phyloP scores from a whole-genome alignment of 2,888 invertebrate species.

The Parascotia fuliginaria region DNA sequence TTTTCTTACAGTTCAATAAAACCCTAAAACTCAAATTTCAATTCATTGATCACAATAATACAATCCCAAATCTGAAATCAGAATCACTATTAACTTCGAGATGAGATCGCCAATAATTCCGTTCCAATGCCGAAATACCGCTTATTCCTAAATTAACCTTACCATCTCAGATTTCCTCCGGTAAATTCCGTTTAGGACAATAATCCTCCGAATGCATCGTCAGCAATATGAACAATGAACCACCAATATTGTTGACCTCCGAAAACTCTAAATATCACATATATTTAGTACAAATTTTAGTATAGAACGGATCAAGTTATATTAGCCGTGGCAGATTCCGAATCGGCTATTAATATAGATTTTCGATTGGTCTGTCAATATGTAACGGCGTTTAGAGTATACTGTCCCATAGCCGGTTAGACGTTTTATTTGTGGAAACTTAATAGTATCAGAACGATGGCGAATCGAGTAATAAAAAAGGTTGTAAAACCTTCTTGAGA shows the following conservation, averaged over 20 bases:
- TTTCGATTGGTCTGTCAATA: conserved; percentile 59
- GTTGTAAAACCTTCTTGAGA: neutral
- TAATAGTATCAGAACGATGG: conserved; percentile 16
- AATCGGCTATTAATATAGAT: conserved; percentile 67
- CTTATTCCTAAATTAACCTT: conserved; percentile 66
- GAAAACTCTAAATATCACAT: conserved; percentile 2
- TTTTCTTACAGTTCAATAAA: neutral
- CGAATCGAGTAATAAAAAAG: conserved; percentile 6
- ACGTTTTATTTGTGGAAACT: conserved; percentile 23
- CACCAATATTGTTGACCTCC: conserved; percentile 42
- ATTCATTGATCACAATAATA: conserved; percentile 1
- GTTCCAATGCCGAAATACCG: conserved; percentile 48
- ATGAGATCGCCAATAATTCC: conserved; percentile 41
- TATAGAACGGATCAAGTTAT: conserved; percentile 29
- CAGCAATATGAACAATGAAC: conserved; percentile 54
- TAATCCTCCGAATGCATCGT: conserved; percentile 67
- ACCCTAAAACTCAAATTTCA: neutral
- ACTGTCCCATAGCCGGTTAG: conserved; percentile 25
- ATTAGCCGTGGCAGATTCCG: conserved; percentile 50
- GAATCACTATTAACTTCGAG: conserved; percentile 15
- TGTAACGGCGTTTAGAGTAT: conserved; percentile 53
- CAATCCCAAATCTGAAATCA: conserved; percentile 10
- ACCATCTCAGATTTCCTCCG: conserved; percentile 56
- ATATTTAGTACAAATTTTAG: conserved; percentile 9
- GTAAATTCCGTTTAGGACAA: conserved; percentile 62